These are phyloP conservation scores for Holothuria scabra DNA, from an alignment of 53 echinoderm and acorn worm genomes.

Conservation along the genomic window DNA sequence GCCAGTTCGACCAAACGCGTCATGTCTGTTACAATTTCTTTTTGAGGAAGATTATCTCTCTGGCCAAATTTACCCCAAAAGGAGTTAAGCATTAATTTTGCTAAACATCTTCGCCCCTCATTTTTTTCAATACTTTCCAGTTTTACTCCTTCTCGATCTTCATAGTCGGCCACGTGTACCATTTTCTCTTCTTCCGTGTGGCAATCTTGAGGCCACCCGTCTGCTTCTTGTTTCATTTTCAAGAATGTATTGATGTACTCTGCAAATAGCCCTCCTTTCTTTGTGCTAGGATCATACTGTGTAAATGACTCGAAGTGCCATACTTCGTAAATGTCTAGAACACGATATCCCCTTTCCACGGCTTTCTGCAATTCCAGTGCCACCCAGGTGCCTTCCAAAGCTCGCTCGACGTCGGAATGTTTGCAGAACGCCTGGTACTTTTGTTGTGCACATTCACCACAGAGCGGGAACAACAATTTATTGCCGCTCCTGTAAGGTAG, in stretches of 20 bases:
- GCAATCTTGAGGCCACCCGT: constrained; percentile 53
- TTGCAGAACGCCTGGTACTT: constrained; percentile 17
- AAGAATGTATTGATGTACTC: too few relatives aligned
- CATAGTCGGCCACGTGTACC: constrained; percentile 17
- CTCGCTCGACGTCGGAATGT: constrained; percentile 55
- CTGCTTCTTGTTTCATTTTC: constrained; percentile 65
- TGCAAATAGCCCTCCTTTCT: neutral
- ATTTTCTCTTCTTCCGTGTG: constrained; percentile 1
- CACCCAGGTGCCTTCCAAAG: constrained; percentile 68
- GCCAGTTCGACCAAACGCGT: too few relatives aligned
- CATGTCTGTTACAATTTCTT: neutral
- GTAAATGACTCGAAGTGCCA: constrained; percentile 59
- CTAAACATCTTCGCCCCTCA: constrained; percentile 48
- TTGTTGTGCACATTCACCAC: constrained; percentile 9
- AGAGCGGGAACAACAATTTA: constrained; percentile 67
- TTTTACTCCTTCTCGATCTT: constrained; percentile 41
- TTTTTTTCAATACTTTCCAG: constrained; percentile 59
- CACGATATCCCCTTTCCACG: constrained; percentile 59
- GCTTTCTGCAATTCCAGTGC: constrained; percentile 69
- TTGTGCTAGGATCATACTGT: constrained; percentile 41
- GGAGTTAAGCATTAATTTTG: constrained; percentile 63
- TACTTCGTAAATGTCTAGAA: too few relatives aligned
- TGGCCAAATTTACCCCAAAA: constrained; percentile 56
- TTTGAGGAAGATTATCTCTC: neutral
- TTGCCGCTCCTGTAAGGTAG: neutral